Evolutionary conservation across 1,140 invertebrate genomes (phyloP).

Genomic region (Carposina sasakii): DNA sequence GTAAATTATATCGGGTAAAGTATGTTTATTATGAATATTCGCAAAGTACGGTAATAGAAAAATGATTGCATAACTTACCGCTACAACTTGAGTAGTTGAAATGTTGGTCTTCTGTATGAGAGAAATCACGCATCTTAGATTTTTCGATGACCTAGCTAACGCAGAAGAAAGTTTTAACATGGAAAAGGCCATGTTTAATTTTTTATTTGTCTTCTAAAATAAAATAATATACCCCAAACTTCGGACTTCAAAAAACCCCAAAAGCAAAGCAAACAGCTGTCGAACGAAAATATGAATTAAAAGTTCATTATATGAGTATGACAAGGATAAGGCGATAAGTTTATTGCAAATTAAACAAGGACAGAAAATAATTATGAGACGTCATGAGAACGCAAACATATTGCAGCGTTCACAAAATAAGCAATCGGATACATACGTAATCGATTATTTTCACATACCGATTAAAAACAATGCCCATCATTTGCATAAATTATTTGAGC

Average conservation of each 20-base stretch:
- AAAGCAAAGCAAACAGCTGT: background rate
- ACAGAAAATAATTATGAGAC: too few relatives aligned
- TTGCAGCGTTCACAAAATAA: too few relatives aligned
- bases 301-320: background rate
- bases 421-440: too few relatives aligned
- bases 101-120: slow-evolving; percentile 45
- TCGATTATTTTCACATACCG: too few relatives aligned
- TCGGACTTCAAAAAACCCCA: background rate
- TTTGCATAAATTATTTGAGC: too few relatives aligned
- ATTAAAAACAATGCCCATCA: too few relatives aligned
- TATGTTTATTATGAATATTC: background rate
- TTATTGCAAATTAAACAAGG: background rate
- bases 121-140: slow-evolving; percentile 44
- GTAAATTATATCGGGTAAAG: background rate
- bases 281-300: background rate
- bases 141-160: slow-evolving; percentile 45
- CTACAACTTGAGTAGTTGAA: slow-evolving; percentile 45
- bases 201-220: background rate
- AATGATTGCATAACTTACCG: slow-evolving; percentile 65
- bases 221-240: background rate
- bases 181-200: slow-evolving; percentile 48
- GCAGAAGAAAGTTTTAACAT: slow-evolving; percentile 53
- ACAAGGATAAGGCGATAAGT: background rate
- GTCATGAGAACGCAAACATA: too few relatives aligned
- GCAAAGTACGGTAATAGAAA: slow-evolving; percentile 13